phyloP scores from a whole-genome alignment of 2,888 invertebrate genomes.

The Dasypogon diadema region DNA sequence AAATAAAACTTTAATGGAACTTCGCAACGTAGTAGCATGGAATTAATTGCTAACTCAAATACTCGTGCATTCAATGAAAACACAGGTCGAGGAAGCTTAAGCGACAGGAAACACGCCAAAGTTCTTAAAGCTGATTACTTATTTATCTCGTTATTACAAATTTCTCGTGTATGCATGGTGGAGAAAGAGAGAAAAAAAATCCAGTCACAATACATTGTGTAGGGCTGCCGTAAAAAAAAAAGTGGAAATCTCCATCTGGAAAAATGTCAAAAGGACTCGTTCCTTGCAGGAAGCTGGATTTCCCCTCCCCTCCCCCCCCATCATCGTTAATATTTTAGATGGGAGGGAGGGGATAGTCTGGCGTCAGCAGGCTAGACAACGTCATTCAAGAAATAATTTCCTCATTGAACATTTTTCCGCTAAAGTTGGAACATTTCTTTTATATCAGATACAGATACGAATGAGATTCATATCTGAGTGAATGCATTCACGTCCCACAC shows the following conservation, averaged over 20 bases:
- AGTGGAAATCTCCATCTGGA: slow-evolving; percentile 10
- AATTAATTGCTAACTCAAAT: neutral
- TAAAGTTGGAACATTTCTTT: neutral
- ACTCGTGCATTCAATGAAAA: neutral
- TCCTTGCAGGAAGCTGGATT: neutral
- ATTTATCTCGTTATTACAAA: slow-evolving; percentile 34
- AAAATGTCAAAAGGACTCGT: slow-evolving; percentile 26
- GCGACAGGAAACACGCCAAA: slow-evolving; percentile 25
- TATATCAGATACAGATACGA: slow-evolving; percentile 23
- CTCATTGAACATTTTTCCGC: slow-evolving; percentile 39
- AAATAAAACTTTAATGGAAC: neutral
- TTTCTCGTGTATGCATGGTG: neutral
- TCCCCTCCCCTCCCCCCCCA: too few relatives aligned
- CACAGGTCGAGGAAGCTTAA: neutral
- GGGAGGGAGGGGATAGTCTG: slow-evolving; percentile 30
- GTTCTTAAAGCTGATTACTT: slow-evolving; percentile 35
- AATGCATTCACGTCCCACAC: slow-evolving; percentile 25
- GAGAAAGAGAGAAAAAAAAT: neutral
- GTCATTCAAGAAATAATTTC: slow-evolving; percentile 45
- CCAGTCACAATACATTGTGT: neutral
- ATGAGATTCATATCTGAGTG: neutral
- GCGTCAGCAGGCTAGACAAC: slow-evolving; percentile 47
- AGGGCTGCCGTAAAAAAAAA: neutral
- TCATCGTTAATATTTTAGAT: slow-evolving; percentile 36
- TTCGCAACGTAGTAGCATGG: neutral